A percentile compares a stretch with the other conserved stretches of the same genome.
phyloP scores from a whole-genome alignment of 1,140 invertebrate species.

The Carposina sasakii region DNA sequence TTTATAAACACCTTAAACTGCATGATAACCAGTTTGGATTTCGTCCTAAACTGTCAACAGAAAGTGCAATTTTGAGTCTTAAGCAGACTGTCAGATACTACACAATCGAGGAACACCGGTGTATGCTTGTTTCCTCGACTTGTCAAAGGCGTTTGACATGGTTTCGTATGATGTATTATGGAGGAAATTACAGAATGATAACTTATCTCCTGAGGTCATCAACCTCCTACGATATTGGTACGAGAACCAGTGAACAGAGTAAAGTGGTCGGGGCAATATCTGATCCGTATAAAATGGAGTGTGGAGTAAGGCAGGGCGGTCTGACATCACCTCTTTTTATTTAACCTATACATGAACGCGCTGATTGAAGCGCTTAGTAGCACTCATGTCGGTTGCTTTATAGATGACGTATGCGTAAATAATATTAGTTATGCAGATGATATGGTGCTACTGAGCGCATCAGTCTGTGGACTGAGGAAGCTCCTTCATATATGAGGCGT shows the following conservation, averaged over 20 bases:
- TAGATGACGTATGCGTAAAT: slow-evolving; percentile 2
- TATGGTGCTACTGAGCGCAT: slow-evolving; percentile 8
- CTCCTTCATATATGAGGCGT: neutral
- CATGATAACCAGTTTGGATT: slow-evolving; percentile 9
- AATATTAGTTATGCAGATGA: slow-evolving; percentile 11
- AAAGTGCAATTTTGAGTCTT: slow-evolving; percentile 1
- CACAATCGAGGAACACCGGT: slow-evolving; percentile 4
- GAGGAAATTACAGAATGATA: too few species aligned
- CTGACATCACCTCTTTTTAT: neutral
- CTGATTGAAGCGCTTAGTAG: slow-evolving; percentile 7
- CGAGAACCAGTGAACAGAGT: too few species aligned
- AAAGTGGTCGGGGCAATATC: too few species aligned
- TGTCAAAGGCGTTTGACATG: too few species aligned
- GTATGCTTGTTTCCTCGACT: slow-evolving; percentile 9
- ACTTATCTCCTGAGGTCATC: too few species aligned
- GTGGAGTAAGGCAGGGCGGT: slow-evolving; percentile 12
- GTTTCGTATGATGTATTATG: too few species aligned
- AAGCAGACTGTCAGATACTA: too few species aligned
- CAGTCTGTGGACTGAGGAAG: neutral
- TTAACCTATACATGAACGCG: slow-evolving; percentile 9
- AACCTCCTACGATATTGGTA: too few species aligned
- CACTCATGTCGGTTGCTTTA: neutral
- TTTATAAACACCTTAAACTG: neutral
- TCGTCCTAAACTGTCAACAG: neutral
- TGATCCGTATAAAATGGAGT: slow-evolving; percentile 1